Evolutionary conservation across 2,888 invertebrate species (phyloP).

Genomic region (Zhuqinia jingwanae): DNA sequence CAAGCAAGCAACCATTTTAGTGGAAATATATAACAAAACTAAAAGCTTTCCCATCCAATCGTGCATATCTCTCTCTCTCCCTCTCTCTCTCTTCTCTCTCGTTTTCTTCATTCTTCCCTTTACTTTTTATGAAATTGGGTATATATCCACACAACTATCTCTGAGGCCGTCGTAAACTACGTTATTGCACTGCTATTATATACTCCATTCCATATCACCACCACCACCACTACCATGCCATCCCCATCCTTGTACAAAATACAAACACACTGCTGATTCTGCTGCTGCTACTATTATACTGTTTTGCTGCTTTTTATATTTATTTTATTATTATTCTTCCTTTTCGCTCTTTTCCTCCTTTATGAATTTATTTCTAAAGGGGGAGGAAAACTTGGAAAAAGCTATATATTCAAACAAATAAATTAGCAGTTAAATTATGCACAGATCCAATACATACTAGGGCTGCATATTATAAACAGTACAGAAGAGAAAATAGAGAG

Average conservation of each 20-base stretch:
- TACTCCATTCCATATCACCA: conserved; percentile 21
- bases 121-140: conserved; percentile 55
- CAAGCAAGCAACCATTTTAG: conserved; percentile 39
- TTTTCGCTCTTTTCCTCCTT: conserved; percentile 23
- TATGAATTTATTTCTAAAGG: conserved; percentile 57
- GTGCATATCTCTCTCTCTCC: conserved; percentile 65
- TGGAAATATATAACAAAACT: conserved; percentile 47
- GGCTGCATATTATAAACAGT: conserved; percentile 21
- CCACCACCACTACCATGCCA: neutral
- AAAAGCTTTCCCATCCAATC: conserved; percentile 69
- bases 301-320: conserved; percentile 35
- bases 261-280: neutral
- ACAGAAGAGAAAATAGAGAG: too few relatives aligned
- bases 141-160: too few relatives aligned
- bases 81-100: conserved; percentile 24
- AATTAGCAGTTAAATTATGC: conserved; percentile 74
- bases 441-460: conserved; percentile 61
- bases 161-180: too few relatives aligned
- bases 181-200: neutral
- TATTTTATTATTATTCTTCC: conserved; percentile 37
- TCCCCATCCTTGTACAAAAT: neutral
- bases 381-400: conserved; percentile 66
- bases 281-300: too few relatives aligned
- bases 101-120: conserved; percentile 11
- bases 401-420: conserved; percentile 68